Evolutionary conservation across 2,797 vertebrate species (phyloP).

Genomic region (Molossus alvarezi): DNA sequence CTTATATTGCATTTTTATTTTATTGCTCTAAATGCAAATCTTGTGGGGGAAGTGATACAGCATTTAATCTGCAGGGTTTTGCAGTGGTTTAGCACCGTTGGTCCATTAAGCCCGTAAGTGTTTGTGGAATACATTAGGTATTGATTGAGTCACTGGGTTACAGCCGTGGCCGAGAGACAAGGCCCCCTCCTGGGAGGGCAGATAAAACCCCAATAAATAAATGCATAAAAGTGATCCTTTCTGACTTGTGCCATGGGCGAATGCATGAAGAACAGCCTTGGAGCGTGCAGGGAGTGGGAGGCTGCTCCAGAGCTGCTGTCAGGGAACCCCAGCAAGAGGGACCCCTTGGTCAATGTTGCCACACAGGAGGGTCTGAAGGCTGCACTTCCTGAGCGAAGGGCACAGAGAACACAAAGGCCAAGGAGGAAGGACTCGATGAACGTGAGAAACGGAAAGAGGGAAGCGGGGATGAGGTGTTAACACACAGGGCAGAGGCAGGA

Average conservation of each 20-base stretch:
- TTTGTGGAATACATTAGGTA: not conserved
- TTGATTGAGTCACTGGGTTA: not conserved
- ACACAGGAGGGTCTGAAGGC: not conserved
- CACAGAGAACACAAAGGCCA: not conserved
- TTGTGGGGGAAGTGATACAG: not conserved
- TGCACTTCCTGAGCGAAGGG: not conserved
- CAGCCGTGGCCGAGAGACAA: not conserved
- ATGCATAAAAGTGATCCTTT: not conserved
- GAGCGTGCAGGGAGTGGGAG: not conserved
- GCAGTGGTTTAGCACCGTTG: not conserved
- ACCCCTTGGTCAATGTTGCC: not conserved
- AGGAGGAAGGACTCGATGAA: not conserved
- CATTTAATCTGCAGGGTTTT: not conserved
- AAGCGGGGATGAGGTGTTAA: not conserved
- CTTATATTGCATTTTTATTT: slow-evolving; percentile 65
- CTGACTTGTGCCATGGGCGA: not conserved
- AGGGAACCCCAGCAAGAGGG: not conserved
- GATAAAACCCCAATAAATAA: slow-evolving; percentile 3
- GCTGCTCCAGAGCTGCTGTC: not conserved
- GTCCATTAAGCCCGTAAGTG: not conserved
- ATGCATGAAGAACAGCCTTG: not conserved
- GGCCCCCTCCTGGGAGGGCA: not conserved
- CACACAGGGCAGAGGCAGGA: fast-evolving
- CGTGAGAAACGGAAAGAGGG: not conserved
- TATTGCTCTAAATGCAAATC: slow-evolving; percentile 45